Percentiles rank a stretch among this genome's conserved stretches.
phyloP scores from a whole-genome alignment of 2,888 invertebrate genomes.

The Clistopyga incitator region DNA sequence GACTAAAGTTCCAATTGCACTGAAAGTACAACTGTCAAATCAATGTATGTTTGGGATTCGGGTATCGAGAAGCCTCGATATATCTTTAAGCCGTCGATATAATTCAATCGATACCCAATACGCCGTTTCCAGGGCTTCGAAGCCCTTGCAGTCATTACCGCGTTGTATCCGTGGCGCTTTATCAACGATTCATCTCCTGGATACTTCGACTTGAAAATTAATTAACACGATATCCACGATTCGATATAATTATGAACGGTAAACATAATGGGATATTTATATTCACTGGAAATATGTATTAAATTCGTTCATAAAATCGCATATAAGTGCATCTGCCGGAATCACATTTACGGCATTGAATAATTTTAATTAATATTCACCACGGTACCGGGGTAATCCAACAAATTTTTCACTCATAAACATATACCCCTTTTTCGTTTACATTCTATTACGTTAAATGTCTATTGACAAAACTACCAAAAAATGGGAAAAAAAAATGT shows the following conservation, averaged over 20 bases:
- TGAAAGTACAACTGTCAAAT: too few species aligned
- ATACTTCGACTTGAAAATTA: neutral
- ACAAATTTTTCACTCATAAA: too few species aligned
- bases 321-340: too few species aligned
- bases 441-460: neutral
- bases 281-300: too few species aligned
- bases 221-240: neutral
- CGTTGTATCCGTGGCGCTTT: neutral
- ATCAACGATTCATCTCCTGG: slow-evolving; percentile 3
- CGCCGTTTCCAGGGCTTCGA: slow-evolving; percentile 3
- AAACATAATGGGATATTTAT: neutral
- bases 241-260: neutral
- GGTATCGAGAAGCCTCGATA: slow-evolving; percentile 22
- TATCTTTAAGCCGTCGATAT: slow-evolving; percentile 26
- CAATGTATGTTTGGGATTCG: neutral
- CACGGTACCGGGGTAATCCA: too few species aligned
- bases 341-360: too few species aligned
- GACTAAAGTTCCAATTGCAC: too few species aligned
- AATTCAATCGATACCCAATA: slow-evolving; percentile 9
- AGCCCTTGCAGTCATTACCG: slow-evolving; percentile 3
- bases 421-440: neutral
- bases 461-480: neutral
- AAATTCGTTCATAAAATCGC: too few species aligned
- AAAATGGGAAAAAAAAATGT: neutral
- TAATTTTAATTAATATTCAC: too few species aligned